Evolutionary conservation across 2,113 vertebrate species (phyloP), one percentile per base, ranked within the genome.

Genomic region (Rhinopomastus cyanomelas): DNA sequence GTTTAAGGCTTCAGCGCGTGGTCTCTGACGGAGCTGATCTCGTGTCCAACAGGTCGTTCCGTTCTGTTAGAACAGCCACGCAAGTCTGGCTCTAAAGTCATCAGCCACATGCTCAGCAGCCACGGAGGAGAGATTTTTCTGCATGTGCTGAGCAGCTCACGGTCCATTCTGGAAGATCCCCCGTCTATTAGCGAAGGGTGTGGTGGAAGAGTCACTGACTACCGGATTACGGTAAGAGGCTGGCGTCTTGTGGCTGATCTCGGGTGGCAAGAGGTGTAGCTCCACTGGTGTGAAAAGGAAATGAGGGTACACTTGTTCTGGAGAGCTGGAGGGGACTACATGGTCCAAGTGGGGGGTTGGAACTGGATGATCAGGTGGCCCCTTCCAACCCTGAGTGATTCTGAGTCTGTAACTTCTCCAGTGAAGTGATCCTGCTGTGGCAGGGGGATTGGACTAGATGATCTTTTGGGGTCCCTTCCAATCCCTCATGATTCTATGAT

Each of bases 41-140:
- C 67, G 27, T n/a, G 88, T 87, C 88, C 75, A 29, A 60, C 97
- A 99, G 99, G 99, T 90, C 98, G 99, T 29, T 99, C 99, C 2
- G 99, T 99, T 88, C 94, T 99, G 55, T 92, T 99, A 96, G 99
- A 99, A 48, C 99, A 99, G 81, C 99, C 99, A 1, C 98, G 99
- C 53, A 99, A 99, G 79, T 99, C 99, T 2, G 99, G 99, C 67
- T 99, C 99, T n/a, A 99, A 99, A 97, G 98, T 99, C 79, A 99
- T 99, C 88, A 99, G 99, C 92, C 99, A 99, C 96, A 99, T 99
- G 99, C 98, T 99, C 56, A 99, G 99, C 96, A 99, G 99, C 96
- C 99, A 99, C 0, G 99, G 99, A 42, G 99, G 99, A 26, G 99
- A 99, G 96, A 99, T 99, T 85, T 99, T 99, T 91, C 91, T 99